Evolutionary conservation across 2,888 invertebrate genomes (phyloP).

Genomic region (Apamea monoglypha): DNA sequence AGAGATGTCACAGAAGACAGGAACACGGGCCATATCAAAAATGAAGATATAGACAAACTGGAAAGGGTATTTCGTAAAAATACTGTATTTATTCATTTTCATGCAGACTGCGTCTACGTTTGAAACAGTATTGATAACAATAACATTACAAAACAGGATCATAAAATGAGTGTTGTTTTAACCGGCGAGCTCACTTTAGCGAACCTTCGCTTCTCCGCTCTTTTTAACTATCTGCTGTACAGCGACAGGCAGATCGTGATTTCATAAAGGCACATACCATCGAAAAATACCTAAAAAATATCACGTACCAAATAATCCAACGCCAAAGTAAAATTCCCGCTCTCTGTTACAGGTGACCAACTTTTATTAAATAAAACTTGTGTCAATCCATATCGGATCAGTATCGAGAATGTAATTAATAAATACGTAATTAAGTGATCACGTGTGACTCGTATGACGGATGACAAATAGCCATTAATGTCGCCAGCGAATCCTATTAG

Average conservation of each 20-base stretch:
- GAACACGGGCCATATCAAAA: not conserved
- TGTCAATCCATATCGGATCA: conserved; percentile 48
- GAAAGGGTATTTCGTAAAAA: conserved; percentile 18
- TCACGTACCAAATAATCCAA: conserved; percentile 16
- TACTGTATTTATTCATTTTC: conserved; percentile 22
- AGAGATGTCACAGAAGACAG: conserved; percentile 18
- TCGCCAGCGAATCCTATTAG: conserved; percentile 79
- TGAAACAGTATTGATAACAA: conserved; percentile 49
- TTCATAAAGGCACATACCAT: conserved; percentile 42
- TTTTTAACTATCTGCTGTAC: conserved; percentile 31
- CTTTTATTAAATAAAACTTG: conserved; percentile 52
- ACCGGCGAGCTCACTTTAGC: conserved; percentile 17
- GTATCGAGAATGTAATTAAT: conserved; percentile 67
- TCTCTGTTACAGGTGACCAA: conserved; percentile 13
- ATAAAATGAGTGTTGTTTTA: conserved; percentile 35
- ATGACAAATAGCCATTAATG: conserved; percentile 87
- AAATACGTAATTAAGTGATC: conserved; percentile 82
- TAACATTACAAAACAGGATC: conserved; percentile 19
- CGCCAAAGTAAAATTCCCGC: conserved; percentile 26
- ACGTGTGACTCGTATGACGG: conserved; percentile 81
- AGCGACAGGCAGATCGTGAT: conserved; percentile 34
- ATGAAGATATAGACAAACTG: conserved; percentile 10
- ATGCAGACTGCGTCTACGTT: conserved; percentile 26
- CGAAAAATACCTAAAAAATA: conserved; percentile 23
- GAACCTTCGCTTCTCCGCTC: conserved; percentile 13